Percentiles rank a stretch among this genome's conserved stretches.
These are phyloP conservation scores for Ictalurus punctatus DNA, from an alignment of 2,113 vertebrate genomes.

Conservation along the genomic window DNA sequence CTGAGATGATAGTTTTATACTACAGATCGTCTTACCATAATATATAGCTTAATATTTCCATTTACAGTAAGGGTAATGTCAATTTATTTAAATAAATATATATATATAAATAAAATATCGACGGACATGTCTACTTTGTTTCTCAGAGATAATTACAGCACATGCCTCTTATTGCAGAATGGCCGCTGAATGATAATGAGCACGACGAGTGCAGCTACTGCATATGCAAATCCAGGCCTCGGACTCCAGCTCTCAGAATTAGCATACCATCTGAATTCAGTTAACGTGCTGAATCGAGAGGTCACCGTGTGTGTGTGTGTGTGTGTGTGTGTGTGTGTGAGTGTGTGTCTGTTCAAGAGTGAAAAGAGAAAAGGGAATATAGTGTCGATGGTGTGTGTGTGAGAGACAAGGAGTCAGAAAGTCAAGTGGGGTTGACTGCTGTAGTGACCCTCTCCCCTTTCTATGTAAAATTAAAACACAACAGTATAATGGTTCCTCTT, in stretches of 20 bases:
- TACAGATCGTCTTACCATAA: background rate
- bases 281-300: conserved; percentile 69
- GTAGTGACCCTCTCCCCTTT: conserved; percentile 64
- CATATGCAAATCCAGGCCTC: conserved; percentile 64
- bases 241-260: conserved; percentile 55
- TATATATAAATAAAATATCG: background rate
- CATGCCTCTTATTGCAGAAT: conserved; percentile 47
- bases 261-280: conserved; percentile 79
- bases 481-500: conserved; percentile 47
- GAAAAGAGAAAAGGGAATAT: conserved; percentile 33
- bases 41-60: background rate
- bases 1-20: background rate
- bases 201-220: conserved; percentile 61
- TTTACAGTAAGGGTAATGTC: conserved; percentile 2
- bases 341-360: conserved; percentile 59
- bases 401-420: conserved; percentile 53
- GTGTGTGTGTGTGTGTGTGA: conserved; percentile 69
- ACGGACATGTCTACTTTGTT: conserved; percentile 22
- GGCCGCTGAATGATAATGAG: conserved; percentile 65
- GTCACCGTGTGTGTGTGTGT: conserved; percentile 71
- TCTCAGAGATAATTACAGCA: conserved; percentile 46
- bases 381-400: conserved; percentile 28
- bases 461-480: conserved; percentile 69
- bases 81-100: background rate
- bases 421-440: conserved; percentile 76